phyloP scores from a whole-genome alignment of 2,113 vertebrate species.

The Neoarius graeffei region DNA sequence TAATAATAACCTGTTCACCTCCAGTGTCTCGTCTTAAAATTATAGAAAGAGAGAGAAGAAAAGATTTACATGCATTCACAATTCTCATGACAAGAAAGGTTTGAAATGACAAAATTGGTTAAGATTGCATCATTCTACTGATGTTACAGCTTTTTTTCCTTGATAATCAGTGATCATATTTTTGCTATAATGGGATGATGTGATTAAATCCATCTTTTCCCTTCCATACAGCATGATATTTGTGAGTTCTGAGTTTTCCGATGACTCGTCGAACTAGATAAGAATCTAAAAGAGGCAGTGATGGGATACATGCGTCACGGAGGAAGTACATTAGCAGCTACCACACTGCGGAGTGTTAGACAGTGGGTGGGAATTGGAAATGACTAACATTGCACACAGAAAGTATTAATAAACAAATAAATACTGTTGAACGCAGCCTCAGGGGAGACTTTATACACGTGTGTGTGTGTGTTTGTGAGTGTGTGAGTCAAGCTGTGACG shows the following conservation, averaged over 20 bases:
- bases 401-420: constrained; percentile 32
- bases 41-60: constrained; percentile 15
- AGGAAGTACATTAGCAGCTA: constrained; percentile 7
- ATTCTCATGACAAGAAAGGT: neutral
- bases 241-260: neutral
- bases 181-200: neutral
- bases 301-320: neutral
- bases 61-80: neutral
- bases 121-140: neutral
- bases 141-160: neutral
- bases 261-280: neutral
- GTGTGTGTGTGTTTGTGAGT: constrained; percentile 3
- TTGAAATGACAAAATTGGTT: neutral
- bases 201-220: neutral
- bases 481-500: constrained; percentile 22
- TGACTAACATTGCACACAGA: constrained; percentile 15
- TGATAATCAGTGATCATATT: neutral
- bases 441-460: constrained; percentile 17
- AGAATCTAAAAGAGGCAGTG: neutral
- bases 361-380: constrained; percentile 13
- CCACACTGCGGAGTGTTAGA: neutral
- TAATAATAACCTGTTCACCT: neutral
- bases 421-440: constrained; percentile 15
- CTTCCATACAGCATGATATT: neutral
- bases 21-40: neutral